phyloP scores from a whole-genome alignment of 2,888 invertebrate species.

The Ptychoptera albimana region DNA sequence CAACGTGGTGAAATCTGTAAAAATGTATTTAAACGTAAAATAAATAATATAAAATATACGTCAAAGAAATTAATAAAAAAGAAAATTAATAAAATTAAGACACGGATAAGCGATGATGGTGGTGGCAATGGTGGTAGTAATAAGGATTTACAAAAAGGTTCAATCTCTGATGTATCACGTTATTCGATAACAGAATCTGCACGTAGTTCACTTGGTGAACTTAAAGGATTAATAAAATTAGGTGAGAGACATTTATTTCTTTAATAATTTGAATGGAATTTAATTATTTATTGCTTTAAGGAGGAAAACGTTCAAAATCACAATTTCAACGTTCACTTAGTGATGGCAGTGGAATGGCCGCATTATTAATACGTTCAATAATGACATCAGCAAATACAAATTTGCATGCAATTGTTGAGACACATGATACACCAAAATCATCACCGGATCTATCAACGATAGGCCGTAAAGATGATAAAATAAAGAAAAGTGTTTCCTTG shows the following conservation, averaged over 20 bases:
- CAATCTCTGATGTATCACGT: slow-evolving; percentile 33
- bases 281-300: slow-evolving; percentile 14
- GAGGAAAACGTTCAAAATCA: slow-evolving; percentile 11
- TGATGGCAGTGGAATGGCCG: slow-evolving; percentile 45
- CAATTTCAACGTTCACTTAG: slow-evolving; percentile 18
- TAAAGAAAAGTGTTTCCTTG: too few species aligned
- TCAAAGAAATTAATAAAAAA: slow-evolving; percentile 43
- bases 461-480: too few species aligned
- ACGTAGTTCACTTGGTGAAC: slow-evolving; percentile 29
- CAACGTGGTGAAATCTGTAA: slow-evolving; percentile 35
- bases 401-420: slow-evolving; percentile 40
- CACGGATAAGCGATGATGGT: slow-evolving; percentile 35
- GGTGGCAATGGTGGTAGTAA: slow-evolving; percentile 22
- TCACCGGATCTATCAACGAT: not conserved
- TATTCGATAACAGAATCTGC: slow-evolving; percentile 10
- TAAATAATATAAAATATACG: slow-evolving; percentile 46
- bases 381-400: slow-evolving; percentile 29
- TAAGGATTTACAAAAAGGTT: slow-evolving; percentile 32
- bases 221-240: slow-evolving; percentile 25
- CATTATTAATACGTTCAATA: slow-evolving; percentile 47
- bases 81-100: slow-evolving; percentile 42
- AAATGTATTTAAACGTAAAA: slow-evolving; percentile 36
- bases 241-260: slow-evolving; percentile 30
- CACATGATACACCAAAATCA: slow-evolving; percentile 24
- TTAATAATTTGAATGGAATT: slow-evolving; percentile 12